phyloP scores from a whole-genome alignment of 2,797 vertebrate genomes.

The Lagorchestes hirsutus region DNA sequence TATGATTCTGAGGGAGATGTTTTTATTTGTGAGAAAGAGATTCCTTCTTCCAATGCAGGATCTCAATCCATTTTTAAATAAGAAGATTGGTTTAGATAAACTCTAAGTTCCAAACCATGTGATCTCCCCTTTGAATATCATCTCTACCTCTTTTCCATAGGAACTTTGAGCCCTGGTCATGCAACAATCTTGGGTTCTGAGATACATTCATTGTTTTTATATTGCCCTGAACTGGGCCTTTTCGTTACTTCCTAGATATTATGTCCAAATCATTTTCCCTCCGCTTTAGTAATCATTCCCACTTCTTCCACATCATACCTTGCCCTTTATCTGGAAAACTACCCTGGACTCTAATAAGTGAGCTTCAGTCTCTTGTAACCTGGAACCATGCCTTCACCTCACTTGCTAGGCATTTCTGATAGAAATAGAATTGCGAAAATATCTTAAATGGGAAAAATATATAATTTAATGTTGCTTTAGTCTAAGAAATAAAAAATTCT shows the following conservation, averaged over 20 bases:
- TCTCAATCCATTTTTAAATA: neutral
- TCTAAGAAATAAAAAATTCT: slow-evolving; percentile 1
- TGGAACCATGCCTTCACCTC: neutral
- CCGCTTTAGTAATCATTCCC: neutral
- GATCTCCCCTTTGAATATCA: neutral
- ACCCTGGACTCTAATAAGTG: neutral
- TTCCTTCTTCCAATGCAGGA: neutral
- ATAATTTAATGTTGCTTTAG: neutral
- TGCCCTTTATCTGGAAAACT: neutral
- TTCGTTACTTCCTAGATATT: neutral
- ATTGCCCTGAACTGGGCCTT: neutral
- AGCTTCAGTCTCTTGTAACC: neutral
- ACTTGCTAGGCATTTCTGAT: neutral
- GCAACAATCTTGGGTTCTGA: neutral
- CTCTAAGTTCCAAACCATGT: neutral
- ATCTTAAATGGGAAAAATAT: neutral
- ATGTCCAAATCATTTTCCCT: neutral
- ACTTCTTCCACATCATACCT: neutral
- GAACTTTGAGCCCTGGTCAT: neutral
- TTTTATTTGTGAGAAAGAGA: neutral
- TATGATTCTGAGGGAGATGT: neutral
- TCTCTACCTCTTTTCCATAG: neutral
- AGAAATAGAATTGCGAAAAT: neutral
- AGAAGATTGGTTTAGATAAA: neutral
- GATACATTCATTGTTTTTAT: neutral